Conservation (phyloP, 64 coral and sea anemone species). For the Porites lutea region DNA sequence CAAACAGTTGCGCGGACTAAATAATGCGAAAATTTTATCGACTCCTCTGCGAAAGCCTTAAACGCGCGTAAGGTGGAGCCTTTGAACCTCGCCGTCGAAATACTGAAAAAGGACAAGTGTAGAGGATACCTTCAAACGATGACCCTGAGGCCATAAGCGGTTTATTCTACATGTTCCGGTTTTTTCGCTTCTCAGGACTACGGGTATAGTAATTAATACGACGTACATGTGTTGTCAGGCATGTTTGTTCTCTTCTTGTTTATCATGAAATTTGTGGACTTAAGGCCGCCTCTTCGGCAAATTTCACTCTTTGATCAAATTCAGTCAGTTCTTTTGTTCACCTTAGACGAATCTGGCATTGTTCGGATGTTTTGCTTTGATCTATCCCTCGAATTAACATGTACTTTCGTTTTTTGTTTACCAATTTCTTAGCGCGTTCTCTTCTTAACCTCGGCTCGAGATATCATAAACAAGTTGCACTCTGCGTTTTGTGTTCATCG, state of each 20-base stretch:
- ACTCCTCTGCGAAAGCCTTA: background rate
- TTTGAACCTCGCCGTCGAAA: background rate
- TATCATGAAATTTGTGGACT: constrained; percentile 9
- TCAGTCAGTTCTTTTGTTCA: background rate
- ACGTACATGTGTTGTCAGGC: background rate
- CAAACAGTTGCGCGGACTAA: background rate
- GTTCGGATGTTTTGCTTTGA: constrained; percentile 17
- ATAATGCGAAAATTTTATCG: constrained; percentile 22
- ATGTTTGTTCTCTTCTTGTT: background rate
- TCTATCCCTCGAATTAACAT: background rate
- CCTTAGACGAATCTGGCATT: background rate
- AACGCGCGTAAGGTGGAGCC: background rate
- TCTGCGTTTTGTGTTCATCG: background rate
- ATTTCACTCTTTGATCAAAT: background rate
- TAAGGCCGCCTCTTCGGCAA: background rate
- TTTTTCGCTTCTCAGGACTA: background rate
- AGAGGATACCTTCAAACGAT: background rate
- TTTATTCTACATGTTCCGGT: background rate
- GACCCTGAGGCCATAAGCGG: background rate
- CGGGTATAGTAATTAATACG: constrained; percentile 23
- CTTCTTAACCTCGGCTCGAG: constrained; percentile 4
- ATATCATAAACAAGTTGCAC: background rate
- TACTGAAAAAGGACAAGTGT: background rate
- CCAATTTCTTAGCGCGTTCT: background rate
- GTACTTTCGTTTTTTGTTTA: constrained; percentile 29